A percentile compares a stretch with the other conserved stretches of the same genome.
phyloP scores from a whole-genome alignment of 1,140 invertebrate species.

The Bradysia coprophila region DNA sequence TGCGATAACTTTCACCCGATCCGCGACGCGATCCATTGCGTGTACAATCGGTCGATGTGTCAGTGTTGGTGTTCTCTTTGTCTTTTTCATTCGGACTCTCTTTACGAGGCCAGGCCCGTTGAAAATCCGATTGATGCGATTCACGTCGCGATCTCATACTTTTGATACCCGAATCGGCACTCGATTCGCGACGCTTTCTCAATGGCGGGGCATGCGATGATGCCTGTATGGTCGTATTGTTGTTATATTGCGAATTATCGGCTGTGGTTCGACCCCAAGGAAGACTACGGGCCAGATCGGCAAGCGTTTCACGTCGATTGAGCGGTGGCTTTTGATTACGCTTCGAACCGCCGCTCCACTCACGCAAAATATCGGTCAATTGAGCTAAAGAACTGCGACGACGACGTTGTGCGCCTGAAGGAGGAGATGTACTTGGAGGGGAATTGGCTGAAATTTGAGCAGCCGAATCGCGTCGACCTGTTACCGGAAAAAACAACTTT shows the following conservation, averaged over 20 bases:
- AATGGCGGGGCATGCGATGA: conserved; percentile 27
- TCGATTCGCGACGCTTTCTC: conserved; percentile 56
- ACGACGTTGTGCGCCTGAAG: conserved; percentile 36
- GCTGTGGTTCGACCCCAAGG: conserved; percentile 38
- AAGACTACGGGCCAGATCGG: conserved; percentile 55
- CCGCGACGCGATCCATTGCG: conserved; percentile 29
- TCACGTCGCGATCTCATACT: conserved; percentile 52
- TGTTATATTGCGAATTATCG: conserved; percentile 32
- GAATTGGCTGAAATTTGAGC: conserved; percentile 72
- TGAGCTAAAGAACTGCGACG: conserved; percentile 68
- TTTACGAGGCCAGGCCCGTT: conserved; percentile 43
- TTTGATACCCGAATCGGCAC: conserved; percentile 63
- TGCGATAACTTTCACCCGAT: conserved; percentile 39
- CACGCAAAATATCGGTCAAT: conserved; percentile 66
- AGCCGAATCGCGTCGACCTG: conserved; percentile 65
- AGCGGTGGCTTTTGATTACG: conserved; percentile 44
- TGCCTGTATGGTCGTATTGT: conserved; percentile 17
- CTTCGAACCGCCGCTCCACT: conserved; percentile 57
- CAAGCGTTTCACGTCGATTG: conserved; percentile 62
- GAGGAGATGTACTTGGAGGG: conserved; percentile 43
- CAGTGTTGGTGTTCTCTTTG: conserved; percentile 11
- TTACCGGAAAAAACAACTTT: no score
- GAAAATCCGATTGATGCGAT: conserved; percentile 53
- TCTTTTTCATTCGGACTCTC: conserved; percentile 25
- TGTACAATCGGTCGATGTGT: conserved; percentile 2